Percentiles rank a stretch among this genome's conserved stretches.
Conservation (phyloP, 2,113 vertebrate genomes). For the Neogobius melanostomus region DNA sequence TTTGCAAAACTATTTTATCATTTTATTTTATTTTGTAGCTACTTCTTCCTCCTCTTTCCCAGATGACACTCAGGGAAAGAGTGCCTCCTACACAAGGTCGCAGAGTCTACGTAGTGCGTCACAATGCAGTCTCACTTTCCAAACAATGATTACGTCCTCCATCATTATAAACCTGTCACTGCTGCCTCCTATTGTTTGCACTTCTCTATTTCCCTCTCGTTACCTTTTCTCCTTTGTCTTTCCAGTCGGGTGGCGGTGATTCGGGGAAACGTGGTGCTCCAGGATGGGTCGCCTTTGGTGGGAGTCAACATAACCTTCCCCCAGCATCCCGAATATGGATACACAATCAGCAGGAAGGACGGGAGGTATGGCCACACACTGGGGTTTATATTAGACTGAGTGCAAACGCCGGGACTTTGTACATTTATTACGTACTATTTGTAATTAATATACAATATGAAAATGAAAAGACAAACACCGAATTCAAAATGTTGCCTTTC, state of each 20-base stretch:
- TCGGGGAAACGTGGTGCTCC: slow-evolving; percentile 86
- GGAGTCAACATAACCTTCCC: slow-evolving; percentile 97
- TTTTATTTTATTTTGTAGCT: neutral
- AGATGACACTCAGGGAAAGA: neutral
- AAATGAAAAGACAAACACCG: no score
- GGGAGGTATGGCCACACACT: slow-evolving; percentile 81
- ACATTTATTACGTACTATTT: no score
- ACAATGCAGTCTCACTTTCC: slow-evolving; percentile 50
- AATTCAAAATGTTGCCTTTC: no score
- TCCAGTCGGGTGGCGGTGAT: slow-evolving; percentile 89
- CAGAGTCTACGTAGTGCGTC: slow-evolving; percentile 22
- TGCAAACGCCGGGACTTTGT: no score
- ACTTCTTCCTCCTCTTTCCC: neutral
- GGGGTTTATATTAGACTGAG: no score
- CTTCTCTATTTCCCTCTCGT: slow-evolving; percentile 10
- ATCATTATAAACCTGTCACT: slow-evolving; percentile 60
- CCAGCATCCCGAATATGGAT: slow-evolving; percentile 91
- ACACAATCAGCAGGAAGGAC: slow-evolving; percentile 94
- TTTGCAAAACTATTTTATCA: no score
- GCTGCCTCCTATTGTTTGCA: slow-evolving; percentile 23
- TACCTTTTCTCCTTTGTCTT: slow-evolving; percentile 23
- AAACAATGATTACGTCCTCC: slow-evolving; percentile 56
- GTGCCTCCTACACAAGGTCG: slow-evolving; percentile 42
- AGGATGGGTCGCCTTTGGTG: slow-evolving; percentile 91
- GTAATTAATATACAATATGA: no score